A percentile compares a stretch with the other conserved stretches of the same genome.
phyloP scores from a whole-genome alignment of 2,113 vertebrate genomes.

The Melanocharis versteri region DNA sequence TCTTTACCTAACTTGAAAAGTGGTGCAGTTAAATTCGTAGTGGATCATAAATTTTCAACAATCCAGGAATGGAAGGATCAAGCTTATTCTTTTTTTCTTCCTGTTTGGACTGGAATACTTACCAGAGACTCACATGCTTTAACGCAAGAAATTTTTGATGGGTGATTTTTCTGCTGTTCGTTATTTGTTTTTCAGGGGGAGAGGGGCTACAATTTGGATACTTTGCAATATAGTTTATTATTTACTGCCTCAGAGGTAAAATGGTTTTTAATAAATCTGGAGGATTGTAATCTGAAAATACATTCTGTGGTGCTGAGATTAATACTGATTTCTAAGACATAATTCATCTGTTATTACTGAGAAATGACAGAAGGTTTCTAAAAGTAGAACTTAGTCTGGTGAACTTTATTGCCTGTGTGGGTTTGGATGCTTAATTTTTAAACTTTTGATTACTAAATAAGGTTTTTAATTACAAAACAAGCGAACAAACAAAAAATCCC shows the following conservation, averaged over 20 bases:
- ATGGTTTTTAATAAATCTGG: background rate
- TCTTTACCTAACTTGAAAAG: background rate
- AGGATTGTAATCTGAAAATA: background rate
- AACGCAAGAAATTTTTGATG: background rate
- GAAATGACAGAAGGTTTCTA: background rate
- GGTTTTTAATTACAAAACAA: background rate
- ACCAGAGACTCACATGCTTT: background rate
- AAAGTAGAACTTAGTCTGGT: background rate
- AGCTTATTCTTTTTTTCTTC: background rate
- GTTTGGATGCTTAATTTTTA: background rate
- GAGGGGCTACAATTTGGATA: background rate
- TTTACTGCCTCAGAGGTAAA: background rate
- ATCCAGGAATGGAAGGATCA: background rate
- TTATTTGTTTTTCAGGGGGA: background rate
- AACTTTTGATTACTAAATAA: background rate
- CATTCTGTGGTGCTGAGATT: background rate
- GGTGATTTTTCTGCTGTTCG: background rate
- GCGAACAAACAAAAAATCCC: background rate
- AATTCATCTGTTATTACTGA: background rate
- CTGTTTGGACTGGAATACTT: background rate
- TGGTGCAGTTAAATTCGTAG: background rate
- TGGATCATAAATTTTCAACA: background rate
- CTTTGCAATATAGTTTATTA: background rate
- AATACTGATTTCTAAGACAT: background rate
- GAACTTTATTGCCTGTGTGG: background rate